These are phyloP conservation scores for Scaptomyza montana DNA, from an alignment of 1,140 invertebrate species.

Conservation along the genomic window DNA sequence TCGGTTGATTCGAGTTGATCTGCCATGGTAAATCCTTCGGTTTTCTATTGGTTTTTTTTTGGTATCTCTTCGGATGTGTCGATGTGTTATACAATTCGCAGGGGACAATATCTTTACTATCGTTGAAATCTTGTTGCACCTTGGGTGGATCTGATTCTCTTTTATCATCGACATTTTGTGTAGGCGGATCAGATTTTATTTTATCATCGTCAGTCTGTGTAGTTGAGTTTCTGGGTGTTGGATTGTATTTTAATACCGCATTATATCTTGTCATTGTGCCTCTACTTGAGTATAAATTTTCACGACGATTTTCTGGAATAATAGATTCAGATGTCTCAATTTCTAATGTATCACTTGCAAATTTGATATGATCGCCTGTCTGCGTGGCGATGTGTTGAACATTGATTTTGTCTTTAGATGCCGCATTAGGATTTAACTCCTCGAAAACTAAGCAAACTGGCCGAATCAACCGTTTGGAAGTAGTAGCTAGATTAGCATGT, in stretches of 20 bases:
- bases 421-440: background rate
- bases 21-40: background rate
- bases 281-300: background rate
- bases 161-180: background rate
- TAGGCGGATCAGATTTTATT: no score
- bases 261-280: background rate
- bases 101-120: no score
- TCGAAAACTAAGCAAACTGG: conserved; percentile 15
- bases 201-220: no score
- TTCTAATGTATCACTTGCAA: background rate
- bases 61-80: background rate
- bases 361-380: background rate
- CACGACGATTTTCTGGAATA: background rate
- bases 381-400: background rate
- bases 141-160: background rate
- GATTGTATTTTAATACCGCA: no score
- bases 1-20: background rate
- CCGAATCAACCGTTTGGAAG: background rate
- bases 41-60: background rate
- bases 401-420: background rate
- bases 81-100: background rate
- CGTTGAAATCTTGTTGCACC: no score
- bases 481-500: background rate
- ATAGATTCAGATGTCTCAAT: background rate
- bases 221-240: no score